A percentile compares a stretch with the other conserved stretches of the same genome.
phyloP scores from a whole-genome alignment of 2,797 vertebrate species.

The Petrocephalus schoutedeni region DNA sequence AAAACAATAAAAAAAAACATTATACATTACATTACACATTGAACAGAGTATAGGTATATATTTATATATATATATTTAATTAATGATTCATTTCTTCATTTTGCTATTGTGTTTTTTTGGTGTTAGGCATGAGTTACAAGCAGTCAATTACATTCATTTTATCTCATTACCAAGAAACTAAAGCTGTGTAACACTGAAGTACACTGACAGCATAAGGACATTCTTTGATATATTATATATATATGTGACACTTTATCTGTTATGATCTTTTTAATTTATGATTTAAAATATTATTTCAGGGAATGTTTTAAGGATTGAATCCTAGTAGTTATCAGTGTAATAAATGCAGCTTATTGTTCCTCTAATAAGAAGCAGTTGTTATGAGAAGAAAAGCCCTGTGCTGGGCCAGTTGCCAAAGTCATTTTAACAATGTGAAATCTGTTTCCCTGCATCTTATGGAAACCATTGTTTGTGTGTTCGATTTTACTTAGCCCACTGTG shows the following conservation, averaged over 20 bases:
- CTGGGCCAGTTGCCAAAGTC: conserved; percentile 60
- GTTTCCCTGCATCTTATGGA: conserved; percentile 53
- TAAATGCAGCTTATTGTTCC: conserved; percentile 65
- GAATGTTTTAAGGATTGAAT: conserved; percentile 27
- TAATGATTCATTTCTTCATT: neutral
- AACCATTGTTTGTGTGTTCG: conserved; percentile 51
- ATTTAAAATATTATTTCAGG: conserved; percentile 39
- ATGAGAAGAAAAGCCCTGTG: conserved; percentile 69
- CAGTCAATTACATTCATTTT: neutral
- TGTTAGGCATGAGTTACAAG: neutral
- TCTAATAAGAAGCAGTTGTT: conserved; percentile 64
- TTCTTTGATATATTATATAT: neutral
- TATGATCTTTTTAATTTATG: conserved; percentile 18
- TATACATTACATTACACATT: neutral
- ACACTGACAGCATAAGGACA: neutral
- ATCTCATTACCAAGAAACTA: neutral
- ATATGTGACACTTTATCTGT: conserved; percentile 33
- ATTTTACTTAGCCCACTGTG: conserved; percentile 43
- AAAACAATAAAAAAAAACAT: neutral
- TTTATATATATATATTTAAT: neutral
- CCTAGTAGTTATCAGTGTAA: conserved; percentile 41
- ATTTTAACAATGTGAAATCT: conserved; percentile 66
- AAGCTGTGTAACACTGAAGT: neutral
- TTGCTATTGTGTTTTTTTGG: neutral
- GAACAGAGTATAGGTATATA: neutral